phyloP scores from a whole-genome alignment of 2,113 vertebrate species.

The Muscicapa adusta region DNA sequence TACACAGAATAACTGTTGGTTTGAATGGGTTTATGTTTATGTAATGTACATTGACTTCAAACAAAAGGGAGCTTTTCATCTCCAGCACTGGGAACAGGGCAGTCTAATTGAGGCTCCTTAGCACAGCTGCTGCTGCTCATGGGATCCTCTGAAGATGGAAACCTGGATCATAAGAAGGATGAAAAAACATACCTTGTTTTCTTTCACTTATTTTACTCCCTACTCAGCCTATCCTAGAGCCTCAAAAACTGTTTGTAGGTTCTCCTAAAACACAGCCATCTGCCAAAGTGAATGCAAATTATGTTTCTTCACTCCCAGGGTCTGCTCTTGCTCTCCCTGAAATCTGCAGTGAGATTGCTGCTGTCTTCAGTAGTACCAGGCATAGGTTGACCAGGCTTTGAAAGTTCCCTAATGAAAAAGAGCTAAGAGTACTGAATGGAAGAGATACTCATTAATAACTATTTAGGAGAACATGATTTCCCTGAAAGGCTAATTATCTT shows the following conservation, averaged over 20 bases:
- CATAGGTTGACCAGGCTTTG: background rate
- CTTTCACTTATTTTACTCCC: background rate
- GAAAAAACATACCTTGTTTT: background rate
- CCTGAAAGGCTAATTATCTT: conserved; percentile 22
- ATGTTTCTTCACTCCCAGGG: background rate
- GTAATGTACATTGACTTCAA: background rate
- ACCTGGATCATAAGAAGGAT: background rate
- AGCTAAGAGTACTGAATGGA: background rate
- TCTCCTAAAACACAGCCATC: background rate
- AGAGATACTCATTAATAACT: background rate
- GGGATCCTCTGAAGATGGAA: background rate
- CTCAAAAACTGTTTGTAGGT: background rate
- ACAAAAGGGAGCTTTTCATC: background rate
- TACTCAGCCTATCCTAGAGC: background rate
- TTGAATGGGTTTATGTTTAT: background rate
- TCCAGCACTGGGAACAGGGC: background rate
- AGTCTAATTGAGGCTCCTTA: background rate
- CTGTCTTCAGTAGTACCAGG: background rate
- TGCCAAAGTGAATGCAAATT: background rate
- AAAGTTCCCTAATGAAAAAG: background rate
- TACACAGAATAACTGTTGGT: background rate
- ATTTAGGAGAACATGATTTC: background rate
- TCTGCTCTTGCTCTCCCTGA: background rate
- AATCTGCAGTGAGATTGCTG: background rate
- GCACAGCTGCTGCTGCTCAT: background rate